A percentile compares a stretch with the other conserved stretches of the same genome.
Conservation (phyloP, 2,797 vertebrate genomes). For the Scomberomorus guttatus region DNA sequence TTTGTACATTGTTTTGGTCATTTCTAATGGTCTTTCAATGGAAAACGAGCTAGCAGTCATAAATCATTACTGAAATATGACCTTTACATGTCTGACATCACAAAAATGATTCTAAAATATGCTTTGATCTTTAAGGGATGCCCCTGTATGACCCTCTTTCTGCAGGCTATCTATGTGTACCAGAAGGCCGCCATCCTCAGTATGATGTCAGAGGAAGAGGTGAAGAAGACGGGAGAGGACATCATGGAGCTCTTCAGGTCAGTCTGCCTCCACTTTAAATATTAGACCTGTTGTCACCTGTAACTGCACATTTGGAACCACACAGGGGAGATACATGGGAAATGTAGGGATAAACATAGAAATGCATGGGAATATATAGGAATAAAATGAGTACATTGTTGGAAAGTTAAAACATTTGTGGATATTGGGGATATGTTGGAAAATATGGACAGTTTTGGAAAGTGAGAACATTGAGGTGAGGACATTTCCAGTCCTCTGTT, state of each 20-base stretch:
- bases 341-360: too few species aligned
- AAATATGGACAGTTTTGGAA: too few species aligned
- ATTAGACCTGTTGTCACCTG: not conserved
- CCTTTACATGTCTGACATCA: too few species aligned
- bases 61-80: not conserved
- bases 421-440: too few species aligned
- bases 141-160: not conserved
- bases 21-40: not conserved
- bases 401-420: not conserved
- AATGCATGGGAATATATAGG: not conserved
- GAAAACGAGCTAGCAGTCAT: not conserved
- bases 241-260: slow-evolving; percentile 92
- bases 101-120: not conserved
- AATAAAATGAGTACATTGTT: not conserved
- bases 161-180: slow-evolving; percentile 94
- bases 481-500: not conserved
- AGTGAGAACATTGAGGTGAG: not conserved
- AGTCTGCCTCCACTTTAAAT: not conserved
- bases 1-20: not conserved
- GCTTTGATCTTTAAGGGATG: not conserved
- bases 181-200: slow-evolving; percentile 96
- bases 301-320: too few species aligned
- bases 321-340: too few species aligned
- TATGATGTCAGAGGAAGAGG: slow-evolving; percentile 93
- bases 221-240: slow-evolving; percentile 88